Evolutionary conservation across 2,888 invertebrate genomes (phyloP).

Genomic region (Eurois occulta): DNA sequence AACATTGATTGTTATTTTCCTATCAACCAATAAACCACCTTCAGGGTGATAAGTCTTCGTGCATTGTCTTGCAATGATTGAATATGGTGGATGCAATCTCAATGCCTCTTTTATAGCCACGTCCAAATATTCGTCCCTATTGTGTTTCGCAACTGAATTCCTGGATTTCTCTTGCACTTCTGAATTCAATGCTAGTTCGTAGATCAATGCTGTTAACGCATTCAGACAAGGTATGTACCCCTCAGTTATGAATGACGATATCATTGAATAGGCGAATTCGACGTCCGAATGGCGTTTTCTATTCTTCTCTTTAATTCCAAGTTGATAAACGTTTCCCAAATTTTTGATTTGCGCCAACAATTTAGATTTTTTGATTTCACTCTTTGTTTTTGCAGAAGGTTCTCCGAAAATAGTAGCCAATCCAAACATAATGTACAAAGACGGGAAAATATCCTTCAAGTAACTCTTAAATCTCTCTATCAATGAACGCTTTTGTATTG

Average conservation of each 20-base stretch:
- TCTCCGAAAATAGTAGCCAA: conserved; percentile 76
- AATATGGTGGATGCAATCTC: conserved; percentile 84
- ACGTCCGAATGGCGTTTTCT: conserved; percentile 71
- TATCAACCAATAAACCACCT: conserved; percentile 80
- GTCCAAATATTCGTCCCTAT: conserved; percentile 79
- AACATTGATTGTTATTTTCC: conserved; percentile 80
- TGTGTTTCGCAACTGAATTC: conserved; percentile 70
- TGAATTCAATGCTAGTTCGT: conserved; percentile 80
- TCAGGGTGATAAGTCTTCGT: conserved; percentile 82
- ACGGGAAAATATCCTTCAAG: conserved; percentile 85
- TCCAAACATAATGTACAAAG: conserved; percentile 81
- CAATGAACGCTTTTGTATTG: conserved; percentile 76
- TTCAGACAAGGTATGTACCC: conserved; percentile 84
- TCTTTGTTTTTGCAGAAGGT: conserved; percentile 74
- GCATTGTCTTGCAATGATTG: conserved; percentile 83
- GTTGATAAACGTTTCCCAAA: conserved; percentile 75
- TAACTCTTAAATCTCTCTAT: conserved; percentile 82
- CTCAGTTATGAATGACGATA: conserved; percentile 83
- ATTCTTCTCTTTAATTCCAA: conserved; percentile 75
- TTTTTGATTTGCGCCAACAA: conserved; percentile 77
- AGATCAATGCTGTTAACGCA: conserved; percentile 80
- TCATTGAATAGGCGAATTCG: conserved; percentile 79
- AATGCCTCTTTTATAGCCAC: conserved; percentile 83
- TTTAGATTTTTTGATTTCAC: conserved; percentile 75
- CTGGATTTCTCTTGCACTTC: conserved; percentile 80